phyloP scores from a whole-genome alignment of 2,113 vertebrate species.

The Serilophus lunatus region DNA sequence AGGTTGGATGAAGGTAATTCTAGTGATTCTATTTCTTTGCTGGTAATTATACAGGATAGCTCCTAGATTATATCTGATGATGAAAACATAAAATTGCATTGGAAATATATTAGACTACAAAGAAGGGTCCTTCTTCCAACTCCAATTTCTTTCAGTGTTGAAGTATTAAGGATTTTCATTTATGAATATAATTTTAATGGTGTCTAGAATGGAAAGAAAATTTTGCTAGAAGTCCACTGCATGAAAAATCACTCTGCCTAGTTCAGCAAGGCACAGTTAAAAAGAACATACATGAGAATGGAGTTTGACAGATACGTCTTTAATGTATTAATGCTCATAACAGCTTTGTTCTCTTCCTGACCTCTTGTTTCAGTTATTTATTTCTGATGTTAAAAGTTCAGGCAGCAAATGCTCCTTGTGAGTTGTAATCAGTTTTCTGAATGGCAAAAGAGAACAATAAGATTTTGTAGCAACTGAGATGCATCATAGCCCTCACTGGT shows the following conservation, averaged over 20 bases:
- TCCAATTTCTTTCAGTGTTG: not conserved
- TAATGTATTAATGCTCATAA: conserved; percentile 37
- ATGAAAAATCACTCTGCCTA: not conserved
- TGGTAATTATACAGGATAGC: not conserved
- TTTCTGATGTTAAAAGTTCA: conserved; percentile 55
- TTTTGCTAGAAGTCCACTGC: not conserved
- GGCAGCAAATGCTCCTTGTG: not conserved
- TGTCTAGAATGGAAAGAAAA: not conserved
- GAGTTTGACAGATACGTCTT: conserved; percentile 3
- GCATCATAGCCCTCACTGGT: not conserved
- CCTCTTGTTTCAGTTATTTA: conserved; percentile 39
- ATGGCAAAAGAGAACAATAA: conserved; percentile 43
- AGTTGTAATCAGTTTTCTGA: conserved; percentile 40
- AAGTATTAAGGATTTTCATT: not conserved
- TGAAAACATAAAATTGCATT: not conserved
- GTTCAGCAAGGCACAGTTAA: conserved; percentile 4
- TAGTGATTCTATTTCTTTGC: not conserved
- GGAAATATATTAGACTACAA: not conserved
- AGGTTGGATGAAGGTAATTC: not conserved
- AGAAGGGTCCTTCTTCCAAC: not conserved
- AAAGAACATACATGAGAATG: conserved; percentile 22
- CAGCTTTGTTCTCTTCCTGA: conserved; percentile 27
- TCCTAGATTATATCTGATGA: not conserved
- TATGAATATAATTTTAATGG: not conserved
- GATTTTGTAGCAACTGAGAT: conserved; percentile 38